A percentile compares a stretch with the other conserved stretches of the same genome.
Conservation (phyloP, 1,140 invertebrate species). For the Cyclargus thomasi region DNA sequence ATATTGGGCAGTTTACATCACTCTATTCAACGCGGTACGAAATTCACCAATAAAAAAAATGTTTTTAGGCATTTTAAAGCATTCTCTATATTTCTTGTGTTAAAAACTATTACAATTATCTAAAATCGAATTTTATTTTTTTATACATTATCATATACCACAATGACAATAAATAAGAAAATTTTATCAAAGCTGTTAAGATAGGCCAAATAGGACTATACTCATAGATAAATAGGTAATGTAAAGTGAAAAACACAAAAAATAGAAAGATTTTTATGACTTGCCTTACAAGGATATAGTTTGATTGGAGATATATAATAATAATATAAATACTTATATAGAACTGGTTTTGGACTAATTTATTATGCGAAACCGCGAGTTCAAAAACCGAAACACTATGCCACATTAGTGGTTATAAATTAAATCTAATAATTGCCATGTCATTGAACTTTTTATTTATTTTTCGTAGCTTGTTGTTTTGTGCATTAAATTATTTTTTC, state of each 20-base stretch:
- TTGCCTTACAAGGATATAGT: background rate
- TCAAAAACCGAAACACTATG: conserved; percentile 28
- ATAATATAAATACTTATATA: background rate
- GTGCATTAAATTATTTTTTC: background rate
- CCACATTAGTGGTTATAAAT: background rate
- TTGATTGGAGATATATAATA: background rate
- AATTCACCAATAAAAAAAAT: no score
- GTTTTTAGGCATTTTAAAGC: no score
- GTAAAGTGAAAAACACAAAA: background rate
- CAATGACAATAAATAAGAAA: background rate
- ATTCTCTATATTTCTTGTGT: no score
- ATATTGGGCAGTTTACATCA: no score
- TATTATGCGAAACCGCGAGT: conserved; percentile 23
- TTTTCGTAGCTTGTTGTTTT: background rate
- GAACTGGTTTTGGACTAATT: background rate
- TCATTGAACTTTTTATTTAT: conserved; percentile 18
- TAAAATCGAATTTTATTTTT: no score
- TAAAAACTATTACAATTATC: no score
- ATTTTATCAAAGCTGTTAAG: background rate
- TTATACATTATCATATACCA: no score
- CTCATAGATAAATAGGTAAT: background rate
- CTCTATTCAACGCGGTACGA: no score
- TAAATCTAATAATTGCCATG: background rate
- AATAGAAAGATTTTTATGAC: background rate
- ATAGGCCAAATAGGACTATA: background rate